Conservation (phyloP, 2,888 invertebrate species). For the Pachycephus smyrnensis region DNA sequence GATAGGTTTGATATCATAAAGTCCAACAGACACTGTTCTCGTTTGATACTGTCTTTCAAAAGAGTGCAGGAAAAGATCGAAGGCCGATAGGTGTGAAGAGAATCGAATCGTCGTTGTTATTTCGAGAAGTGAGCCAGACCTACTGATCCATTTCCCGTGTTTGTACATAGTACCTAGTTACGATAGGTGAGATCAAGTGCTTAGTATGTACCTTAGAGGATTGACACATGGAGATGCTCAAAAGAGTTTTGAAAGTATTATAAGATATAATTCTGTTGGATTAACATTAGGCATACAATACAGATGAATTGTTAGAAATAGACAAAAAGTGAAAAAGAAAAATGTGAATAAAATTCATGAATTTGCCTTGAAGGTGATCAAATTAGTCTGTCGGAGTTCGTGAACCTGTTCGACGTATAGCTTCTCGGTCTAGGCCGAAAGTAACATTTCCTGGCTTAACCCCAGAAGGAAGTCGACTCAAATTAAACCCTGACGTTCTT, state of each 20-base stretch:
- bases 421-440: constrained; percentile 40
- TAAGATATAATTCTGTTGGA: background rate
- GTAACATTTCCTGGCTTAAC: constrained; percentile 50
- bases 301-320: background rate
- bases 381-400: background rate
- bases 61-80: background rate
- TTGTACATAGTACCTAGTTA: background rate
- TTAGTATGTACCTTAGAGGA: background rate
- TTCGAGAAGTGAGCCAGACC: constrained; percentile 39
- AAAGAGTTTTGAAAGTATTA: background rate
- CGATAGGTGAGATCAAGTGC: background rate
- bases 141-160: constrained; percentile 29
- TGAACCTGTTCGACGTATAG: background rate
- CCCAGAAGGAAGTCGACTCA: constrained; percentile 48
- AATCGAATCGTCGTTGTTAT: constrained; percentile 29
- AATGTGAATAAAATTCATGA: background rate
- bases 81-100: background rate
- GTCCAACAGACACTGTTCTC: constrained; percentile 1
- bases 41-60: background rate
- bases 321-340: background rate
- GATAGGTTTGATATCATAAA: background rate
- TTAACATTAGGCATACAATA: background rate
- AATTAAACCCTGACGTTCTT: constrained; percentile 29
- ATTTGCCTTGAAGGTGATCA: background rate
- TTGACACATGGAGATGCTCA: background rate